Evolutionary conservation across 1,140 invertebrate species (phyloP), one percentile per base, ranked within the genome.

Genomic region (Doryteuthis pealeii): DNA sequence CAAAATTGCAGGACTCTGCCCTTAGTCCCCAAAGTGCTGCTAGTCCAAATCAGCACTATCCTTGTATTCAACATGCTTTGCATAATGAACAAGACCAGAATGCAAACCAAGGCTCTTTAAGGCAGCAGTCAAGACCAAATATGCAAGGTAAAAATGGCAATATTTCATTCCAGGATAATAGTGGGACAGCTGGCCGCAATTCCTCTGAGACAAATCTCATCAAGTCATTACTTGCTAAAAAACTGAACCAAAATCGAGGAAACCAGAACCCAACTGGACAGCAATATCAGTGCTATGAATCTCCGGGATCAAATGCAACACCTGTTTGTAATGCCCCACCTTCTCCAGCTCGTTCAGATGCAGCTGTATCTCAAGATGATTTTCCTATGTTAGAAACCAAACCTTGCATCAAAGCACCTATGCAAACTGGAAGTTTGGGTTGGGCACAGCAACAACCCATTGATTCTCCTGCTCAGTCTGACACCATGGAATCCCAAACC

Each of bases 181-280:
- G 54, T n/a, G 26, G 5, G 22, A 28, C 54, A 12, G 54, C 10
- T n/a, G 26, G 6, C 6, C 54, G 54, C 54, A 22, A n/a, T 5
- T 6, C 54, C 28, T 58, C 79, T 70, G 79, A 84, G 26, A 79
- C 80, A 2, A 80, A 77, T 74, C 90, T 95, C 80, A 94, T 95
- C 83, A 95, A 95, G 89, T 94, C 92, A 89, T 90, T 95, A 73
- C 88, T 95, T 87, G 94, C 94, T 78, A 94, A 92, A 87, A 95
- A 95, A 90, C 92, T 95, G 90, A 81, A 74, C 35, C 81, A 84
- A 69, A 80, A 81, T 70, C 74, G 76, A 12, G 68, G 66, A 58
- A n/a, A 45, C 65, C 69, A 75, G 15, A 62, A 45, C 58, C 40
- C 66, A 31, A 30, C 49, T n/a, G 35, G 35, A 40, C 35, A 22